A percentile compares a stretch with the other conserved stretches of the same genome.
Conservation (phyloP, 2,888 invertebrate genomes). For the Xanthostigma xanthostigma region DNA sequence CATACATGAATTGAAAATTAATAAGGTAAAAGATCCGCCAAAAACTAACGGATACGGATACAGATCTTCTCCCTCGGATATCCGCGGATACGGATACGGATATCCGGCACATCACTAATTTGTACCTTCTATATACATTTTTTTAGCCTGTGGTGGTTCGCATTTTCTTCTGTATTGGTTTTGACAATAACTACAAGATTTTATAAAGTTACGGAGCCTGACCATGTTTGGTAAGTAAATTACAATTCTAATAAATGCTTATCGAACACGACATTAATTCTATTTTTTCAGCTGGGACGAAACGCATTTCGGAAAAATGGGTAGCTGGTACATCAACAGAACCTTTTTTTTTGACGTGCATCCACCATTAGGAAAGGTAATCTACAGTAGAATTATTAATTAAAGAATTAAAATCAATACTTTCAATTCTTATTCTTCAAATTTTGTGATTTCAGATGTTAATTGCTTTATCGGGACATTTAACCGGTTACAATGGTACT, state of each 20-base stretch:
- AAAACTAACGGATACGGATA: too few species aligned
- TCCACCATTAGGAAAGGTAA: slow-evolving; percentile 88
- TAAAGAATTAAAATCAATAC: background rate
- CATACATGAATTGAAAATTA: too few species aligned
- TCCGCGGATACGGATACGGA: too few species aligned
- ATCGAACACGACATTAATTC: slow-evolving; percentile 1
- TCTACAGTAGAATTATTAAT: slow-evolving; percentile 1
- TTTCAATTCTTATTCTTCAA: slow-evolving; percentile 4
- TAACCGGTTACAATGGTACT: slow-evolving; percentile 87
- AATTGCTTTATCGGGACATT: slow-evolving; percentile 78
- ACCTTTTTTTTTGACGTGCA: slow-evolving; percentile 98
- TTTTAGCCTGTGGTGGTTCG: slow-evolving; percentile 45
- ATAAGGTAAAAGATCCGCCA: too few species aligned
- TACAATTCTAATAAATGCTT: slow-evolving; percentile 4
- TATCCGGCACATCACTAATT: too few species aligned
- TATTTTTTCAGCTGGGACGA: slow-evolving; percentile 75
- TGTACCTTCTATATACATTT: background rate
- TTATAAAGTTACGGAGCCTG: slow-evolving; percentile 80
- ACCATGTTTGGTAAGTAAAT: slow-evolving; percentile 76
- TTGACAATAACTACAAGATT: slow-evolving; percentile 64
- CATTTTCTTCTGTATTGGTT: slow-evolving; percentile 46
- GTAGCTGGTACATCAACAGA: slow-evolving; percentile 93
- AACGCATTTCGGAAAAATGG: slow-evolving; percentile 98
- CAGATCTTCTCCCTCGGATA: too few species aligned
- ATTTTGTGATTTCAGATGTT: slow-evolving; percentile 60